These are phyloP conservation scores for Schizopygopsis malacanthus DNA, from an alignment of 2,797 vertebrate genomes.

Conservation along the genomic window DNA sequence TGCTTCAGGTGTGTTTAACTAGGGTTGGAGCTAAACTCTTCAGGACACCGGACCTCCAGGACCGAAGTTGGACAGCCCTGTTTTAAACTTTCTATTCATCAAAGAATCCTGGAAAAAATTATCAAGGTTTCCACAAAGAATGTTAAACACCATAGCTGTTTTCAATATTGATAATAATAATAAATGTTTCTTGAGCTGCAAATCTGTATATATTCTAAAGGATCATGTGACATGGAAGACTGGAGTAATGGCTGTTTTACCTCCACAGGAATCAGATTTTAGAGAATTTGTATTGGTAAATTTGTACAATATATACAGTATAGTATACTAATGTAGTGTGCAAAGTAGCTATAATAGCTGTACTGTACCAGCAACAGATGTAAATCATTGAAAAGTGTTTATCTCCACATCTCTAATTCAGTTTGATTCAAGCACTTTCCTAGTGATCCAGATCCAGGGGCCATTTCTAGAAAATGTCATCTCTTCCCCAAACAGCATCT, in stretches of 20 bases:
- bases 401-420: neutral
- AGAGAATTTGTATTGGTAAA: neutral
- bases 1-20: too few species aligned
- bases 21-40: too few species aligned
- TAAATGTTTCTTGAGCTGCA: neutral
- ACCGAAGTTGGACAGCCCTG: too few species aligned
- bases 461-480: conserved; percentile 15
- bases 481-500: conserved; percentile 29
- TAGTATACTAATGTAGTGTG: neutral
- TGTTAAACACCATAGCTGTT: neutral
- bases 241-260: neutral
- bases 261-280: neutral
- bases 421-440: conserved; percentile 1
- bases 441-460: conserved; percentile 32
- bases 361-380: neutral
- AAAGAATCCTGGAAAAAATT: neutral
- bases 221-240: neutral
- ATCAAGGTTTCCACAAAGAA: neutral
- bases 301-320: neutral
- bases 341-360: neutral
- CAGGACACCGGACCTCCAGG: too few species aligned
- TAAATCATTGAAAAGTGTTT: neutral
- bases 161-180: neutral
- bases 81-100: neutral
- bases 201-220: neutral